Evolutionary conservation across 2,113 vertebrate genomes (phyloP), one percentile per base, ranked within the genome.

Genomic region (Eudorcas thomsonii): DNA sequence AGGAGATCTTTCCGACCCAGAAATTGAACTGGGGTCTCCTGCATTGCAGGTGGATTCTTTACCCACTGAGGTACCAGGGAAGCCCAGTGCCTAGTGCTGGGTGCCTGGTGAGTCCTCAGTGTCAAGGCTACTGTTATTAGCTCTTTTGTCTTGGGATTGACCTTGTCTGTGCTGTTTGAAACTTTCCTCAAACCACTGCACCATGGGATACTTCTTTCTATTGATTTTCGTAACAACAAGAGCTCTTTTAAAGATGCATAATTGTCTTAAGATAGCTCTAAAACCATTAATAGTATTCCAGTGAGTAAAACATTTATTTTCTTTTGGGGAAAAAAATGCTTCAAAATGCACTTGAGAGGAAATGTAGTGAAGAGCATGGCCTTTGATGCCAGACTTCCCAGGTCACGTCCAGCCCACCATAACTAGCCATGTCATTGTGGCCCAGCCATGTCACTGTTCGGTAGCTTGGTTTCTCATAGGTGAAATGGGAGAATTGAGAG

Each of bases 251-350:
- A 91, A 91, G 87, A 19, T 33, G 33, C 0, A 0, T 86, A 78
- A 86, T 96, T 62, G 54, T 78, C 67, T 93, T 86, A 85, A 91
- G 86, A 94, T 88, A 93, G 91, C 60, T 91, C 77, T 95, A 48
- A 95, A 87, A 55, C 91, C 71, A 82, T 94, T 86, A 89, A 67
- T 19, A 36, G 78, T 78, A 28, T 59, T 74, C 54, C 86, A 97
- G 0, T 7, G 21, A 94, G n/a, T 57, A 50, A 81, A 84, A 33
- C 0, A 13, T 36, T 78, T 33, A 33, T 54, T 78, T 94, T 84
- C 85, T 54, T 93, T 86, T 0, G n/a, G 71, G 55, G 43, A 1
- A 82, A 85, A 85, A 57, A 25, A 15, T 9, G 11, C 36, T 89
- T 89, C 55, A 85, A 30, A 95, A 80, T n/a, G 28, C 0, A 4